Evolutionary conservation across 2,113 vertebrate species (phyloP).

Genomic region (Mellivora capensis): DNA sequence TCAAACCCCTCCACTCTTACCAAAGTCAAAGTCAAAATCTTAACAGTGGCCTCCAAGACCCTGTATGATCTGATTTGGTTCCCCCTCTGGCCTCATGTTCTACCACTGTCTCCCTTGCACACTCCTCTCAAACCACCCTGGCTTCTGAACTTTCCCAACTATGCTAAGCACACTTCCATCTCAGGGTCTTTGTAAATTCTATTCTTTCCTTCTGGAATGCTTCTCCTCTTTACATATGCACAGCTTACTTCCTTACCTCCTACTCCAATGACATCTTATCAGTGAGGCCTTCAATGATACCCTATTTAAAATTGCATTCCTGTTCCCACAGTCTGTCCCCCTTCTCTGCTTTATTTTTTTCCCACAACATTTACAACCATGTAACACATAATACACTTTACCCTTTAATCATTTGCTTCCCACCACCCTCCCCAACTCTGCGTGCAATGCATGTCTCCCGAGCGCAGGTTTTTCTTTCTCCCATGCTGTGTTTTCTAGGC

Average conservation of each 20-base stretch:
- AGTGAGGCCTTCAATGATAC: neutral
- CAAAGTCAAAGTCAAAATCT: neutral
- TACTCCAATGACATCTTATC: neutral
- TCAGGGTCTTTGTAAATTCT: conserved; percentile 10
- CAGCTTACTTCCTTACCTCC: neutral
- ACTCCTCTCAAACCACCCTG: neutral
- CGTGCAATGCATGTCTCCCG: neutral
- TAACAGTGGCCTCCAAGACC: neutral
- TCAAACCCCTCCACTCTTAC: neutral
- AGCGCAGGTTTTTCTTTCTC: neutral
- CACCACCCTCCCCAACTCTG: neutral
- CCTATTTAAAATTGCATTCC: neutral
- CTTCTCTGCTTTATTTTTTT: neutral
- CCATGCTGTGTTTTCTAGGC: neutral
- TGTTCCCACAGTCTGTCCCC: neutral
- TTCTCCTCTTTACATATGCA: neutral
- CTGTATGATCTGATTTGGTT: neutral
- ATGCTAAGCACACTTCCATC: neutral
- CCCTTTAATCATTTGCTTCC: neutral
- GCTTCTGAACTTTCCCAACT: neutral
- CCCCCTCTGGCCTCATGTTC: neutral
- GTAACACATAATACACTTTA: neutral
- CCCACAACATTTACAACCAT: neutral
- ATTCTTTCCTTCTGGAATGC: neutral
- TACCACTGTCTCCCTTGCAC: neutral